These are phyloP conservation scores for Drosophila suboccidentalis DNA, from an alignment of 2,888 invertebrate genomes.

Conservation along the genomic window DNA sequence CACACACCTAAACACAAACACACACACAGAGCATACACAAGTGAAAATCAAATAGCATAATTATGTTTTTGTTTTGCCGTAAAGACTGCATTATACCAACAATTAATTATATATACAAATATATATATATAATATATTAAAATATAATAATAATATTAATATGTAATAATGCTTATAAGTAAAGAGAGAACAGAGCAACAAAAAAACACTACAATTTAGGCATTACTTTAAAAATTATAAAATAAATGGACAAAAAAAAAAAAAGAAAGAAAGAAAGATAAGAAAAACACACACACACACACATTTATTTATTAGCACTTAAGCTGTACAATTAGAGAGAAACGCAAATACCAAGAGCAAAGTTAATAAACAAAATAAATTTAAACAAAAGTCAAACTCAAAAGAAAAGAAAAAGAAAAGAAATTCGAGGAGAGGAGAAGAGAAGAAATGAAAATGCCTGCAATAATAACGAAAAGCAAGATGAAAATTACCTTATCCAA, in stretches of 20 bases:
- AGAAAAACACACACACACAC: conserved; percentile 18
- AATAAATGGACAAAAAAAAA: conserved; percentile 26
- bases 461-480: conserved; percentile 66
- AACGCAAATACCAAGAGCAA: conserved; percentile 43
- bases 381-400: conserved; percentile 9
- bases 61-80: conserved; percentile 84
- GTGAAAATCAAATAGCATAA: conserved; percentile 71
- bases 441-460: conserved; percentile 39
- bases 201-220: conserved; percentile 31
- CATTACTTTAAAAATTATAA: conserved; percentile 27
- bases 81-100: conserved; percentile 86
- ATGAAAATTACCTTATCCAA: conserved; percentile 67
- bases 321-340: conserved; percentile 42
- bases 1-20: conserved; percentile 10
- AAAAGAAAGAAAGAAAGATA: conserved; percentile 20
- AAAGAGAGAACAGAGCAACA: conserved; percentile 38
- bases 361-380: conserved; percentile 7
- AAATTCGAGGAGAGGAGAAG: background rate
- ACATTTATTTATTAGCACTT: conserved; percentile 61
- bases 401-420: conserved; percentile 15
- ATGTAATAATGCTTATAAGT: conserved; percentile 11
- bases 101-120: conserved; percentile 68
- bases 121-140: conserved; percentile 38
- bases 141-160: conserved; percentile 27
- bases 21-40: conserved; percentile 23